Percentiles rank a stretch among this genome's conserved stretches.
Conservation (phyloP, 2,113 vertebrate genomes). For the Arothron firmamentum region DNA sequence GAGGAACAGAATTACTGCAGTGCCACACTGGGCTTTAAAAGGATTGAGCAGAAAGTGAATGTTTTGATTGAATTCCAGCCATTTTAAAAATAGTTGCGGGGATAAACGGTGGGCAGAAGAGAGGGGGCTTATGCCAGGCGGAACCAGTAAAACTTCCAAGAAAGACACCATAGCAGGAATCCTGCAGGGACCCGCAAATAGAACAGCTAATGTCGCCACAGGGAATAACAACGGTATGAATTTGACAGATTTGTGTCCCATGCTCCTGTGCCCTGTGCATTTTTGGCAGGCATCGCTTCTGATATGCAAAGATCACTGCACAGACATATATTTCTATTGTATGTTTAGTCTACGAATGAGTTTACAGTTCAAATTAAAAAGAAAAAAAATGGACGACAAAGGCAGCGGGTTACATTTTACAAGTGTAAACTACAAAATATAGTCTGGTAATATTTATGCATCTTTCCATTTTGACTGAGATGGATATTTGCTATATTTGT, state of each 20-base stretch:
- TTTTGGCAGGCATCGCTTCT: constrained; percentile 46
- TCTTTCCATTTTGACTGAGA: no score
- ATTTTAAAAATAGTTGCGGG: constrained; percentile 71
- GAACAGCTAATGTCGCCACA: constrained; percentile 41
- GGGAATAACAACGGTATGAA: constrained; percentile 28
- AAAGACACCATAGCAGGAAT: constrained; percentile 55
- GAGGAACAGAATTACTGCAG: constrained; percentile 59
- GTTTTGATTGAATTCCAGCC: constrained; percentile 74
- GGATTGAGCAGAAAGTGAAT: constrained; percentile 60
- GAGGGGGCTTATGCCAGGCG: constrained; percentile 51
- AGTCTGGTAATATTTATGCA: no score
- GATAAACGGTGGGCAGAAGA: constrained; percentile 59
- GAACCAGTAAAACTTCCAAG: constrained; percentile 49
- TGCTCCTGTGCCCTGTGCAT: constrained; percentile 49
- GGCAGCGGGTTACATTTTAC: no score
- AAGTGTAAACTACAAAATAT: no score
- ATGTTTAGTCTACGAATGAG: neutral
- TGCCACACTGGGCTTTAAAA: constrained; percentile 63
- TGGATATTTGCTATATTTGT: no score
- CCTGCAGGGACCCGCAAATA: constrained; percentile 54
- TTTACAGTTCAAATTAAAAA: no score
- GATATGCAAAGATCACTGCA: constrained; percentile 27
- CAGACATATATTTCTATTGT: constrained; percentile 7
- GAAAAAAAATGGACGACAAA: no score
- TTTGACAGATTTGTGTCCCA: constrained; percentile 63